These are phyloP conservation scores for Cacoxenus indagator DNA, from an alignment of 2,888 invertebrate genomes.

Conservation along the genomic window DNA sequence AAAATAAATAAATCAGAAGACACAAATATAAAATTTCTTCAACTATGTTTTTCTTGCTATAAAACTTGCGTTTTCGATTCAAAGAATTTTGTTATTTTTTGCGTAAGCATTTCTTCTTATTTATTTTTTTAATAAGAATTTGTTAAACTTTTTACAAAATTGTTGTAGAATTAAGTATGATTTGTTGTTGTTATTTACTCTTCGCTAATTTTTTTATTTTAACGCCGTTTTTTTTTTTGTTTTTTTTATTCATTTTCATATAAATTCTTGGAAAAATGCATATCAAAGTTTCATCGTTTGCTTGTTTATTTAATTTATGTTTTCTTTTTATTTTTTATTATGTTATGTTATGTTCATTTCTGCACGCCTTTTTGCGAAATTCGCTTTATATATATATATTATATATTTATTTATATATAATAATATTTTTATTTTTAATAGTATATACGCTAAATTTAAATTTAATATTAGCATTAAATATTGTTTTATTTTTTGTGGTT, in stretches of 20 bases:
- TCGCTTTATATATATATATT: conserved; percentile 13
- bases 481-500: conserved; percentile 23
- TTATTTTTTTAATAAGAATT: neutral
- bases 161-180: neutral
- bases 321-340: neutral
- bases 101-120: too few relatives aligned
- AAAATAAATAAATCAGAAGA: too few relatives aligned
- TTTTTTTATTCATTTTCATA: neutral
- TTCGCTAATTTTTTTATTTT: neutral
- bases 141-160: conserved; percentile 16
- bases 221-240: neutral
- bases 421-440: conserved; percentile 6
- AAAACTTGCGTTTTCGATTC: neutral
- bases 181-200: neutral
- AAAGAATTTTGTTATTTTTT: neutral
- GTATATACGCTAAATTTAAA: conserved; percentile 25
- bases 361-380: neutral
- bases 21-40: too few relatives aligned
- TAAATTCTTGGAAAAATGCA: conserved; percentile 18
- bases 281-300: conserved; percentile 16
- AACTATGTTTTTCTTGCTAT: too few relatives aligned
- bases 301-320: neutral
- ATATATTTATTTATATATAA: conserved; percentile 20
- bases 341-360: neutral
- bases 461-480: conserved; percentile 11